Evolutionary conservation across 30 jellyfish, hydroid and myxozoan species (phyloP).

Genomic region (Turritopsis dohrnii): DNA sequence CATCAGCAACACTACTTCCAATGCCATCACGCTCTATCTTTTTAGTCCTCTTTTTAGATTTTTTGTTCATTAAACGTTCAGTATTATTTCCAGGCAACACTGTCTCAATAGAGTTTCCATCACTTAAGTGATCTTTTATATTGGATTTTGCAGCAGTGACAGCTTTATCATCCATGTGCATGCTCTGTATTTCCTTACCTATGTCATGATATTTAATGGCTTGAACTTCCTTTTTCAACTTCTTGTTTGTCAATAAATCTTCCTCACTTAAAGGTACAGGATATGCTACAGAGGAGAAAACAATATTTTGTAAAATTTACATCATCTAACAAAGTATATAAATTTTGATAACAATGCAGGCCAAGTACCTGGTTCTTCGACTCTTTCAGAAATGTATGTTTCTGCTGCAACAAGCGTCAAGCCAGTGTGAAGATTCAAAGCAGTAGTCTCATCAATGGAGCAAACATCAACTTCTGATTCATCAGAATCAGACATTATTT

Average conservation of each 20-base stretch:
- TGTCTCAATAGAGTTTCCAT: not conserved
- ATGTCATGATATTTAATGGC: not conserved
- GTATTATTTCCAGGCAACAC: not conserved
- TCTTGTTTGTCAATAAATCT: constrained; percentile 26
- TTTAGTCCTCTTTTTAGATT: not conserved
- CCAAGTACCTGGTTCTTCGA: not conserved
- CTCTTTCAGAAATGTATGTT: constrained; percentile 18
- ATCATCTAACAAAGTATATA: not conserved
- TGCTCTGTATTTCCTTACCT: not conserved
- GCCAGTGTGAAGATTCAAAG: constrained; percentile 25
- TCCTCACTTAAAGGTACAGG: constrained; percentile 19
- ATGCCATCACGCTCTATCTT: not conserved
- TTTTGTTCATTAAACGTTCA: not conserved
- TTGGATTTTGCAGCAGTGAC: not conserved
- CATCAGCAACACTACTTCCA: not conserved
- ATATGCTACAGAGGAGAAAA: not conserved
- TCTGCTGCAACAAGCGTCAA: constrained; percentile 39
- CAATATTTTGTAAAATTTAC: not conserved
- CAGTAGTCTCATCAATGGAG: constrained; percentile 18
- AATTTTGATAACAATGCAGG: not conserved
- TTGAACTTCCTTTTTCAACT: not conserved
- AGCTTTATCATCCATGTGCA: not conserved
- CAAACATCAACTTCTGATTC: constrained; percentile 32
- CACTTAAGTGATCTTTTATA: not conserved
- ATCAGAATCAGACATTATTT: constrained; percentile 32